These are phyloP conservation scores for Cecropterus lyciades DNA, from an alignment of 1,140 invertebrate genomes.

Conservation along the genomic window DNA sequence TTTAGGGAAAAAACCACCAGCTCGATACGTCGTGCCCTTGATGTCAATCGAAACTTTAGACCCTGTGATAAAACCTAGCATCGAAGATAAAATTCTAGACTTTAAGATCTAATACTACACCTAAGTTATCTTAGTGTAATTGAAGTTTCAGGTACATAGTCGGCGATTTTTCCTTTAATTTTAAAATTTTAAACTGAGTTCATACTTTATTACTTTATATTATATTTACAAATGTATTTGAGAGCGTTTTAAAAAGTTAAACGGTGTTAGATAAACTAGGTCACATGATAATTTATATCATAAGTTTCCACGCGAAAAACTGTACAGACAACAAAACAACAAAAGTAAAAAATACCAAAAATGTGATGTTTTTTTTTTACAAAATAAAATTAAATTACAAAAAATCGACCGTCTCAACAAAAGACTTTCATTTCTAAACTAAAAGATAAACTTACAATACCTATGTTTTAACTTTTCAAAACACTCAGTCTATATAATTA, in stretches of 20 bases:
- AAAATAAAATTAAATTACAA: neutral
- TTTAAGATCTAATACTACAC: constrained; percentile 71
- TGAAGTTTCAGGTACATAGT: constrained; percentile 81
- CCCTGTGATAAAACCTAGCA: constrained; percentile 80
- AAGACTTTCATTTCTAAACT: neutral
- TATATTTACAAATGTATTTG: constrained; percentile 65
- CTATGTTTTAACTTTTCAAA: constrained; percentile 41
- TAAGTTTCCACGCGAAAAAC: no score
- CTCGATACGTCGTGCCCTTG: constrained; percentile 45
- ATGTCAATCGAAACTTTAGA: constrained; percentile 63
- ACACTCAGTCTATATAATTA: constrained; percentile 43
- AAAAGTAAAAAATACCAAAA: constrained; percentile 15
- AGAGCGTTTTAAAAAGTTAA: constrained; percentile 55
- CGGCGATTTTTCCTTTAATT: constrained; percentile 66
- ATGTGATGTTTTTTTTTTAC: constrained; percentile 14
- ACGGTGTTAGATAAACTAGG: neutral
- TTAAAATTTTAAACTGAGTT: constrained; percentile 73
- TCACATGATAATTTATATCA: no score
- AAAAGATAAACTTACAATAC: constrained; percentile 22
- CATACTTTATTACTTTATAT: constrained; percentile 49
- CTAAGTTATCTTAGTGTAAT: constrained; percentile 81
- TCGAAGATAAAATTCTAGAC: constrained; percentile 77
- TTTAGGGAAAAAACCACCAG: constrained; percentile 39
- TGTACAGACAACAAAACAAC: neutral
- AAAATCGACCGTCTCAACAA: constrained; percentile 1